Percentiles rank a stretch among this genome's conserved stretches.
Evolutionary conservation across 2,797 vertebrate species (phyloP).

Genomic region (Taeniopygia guttata): DNA sequence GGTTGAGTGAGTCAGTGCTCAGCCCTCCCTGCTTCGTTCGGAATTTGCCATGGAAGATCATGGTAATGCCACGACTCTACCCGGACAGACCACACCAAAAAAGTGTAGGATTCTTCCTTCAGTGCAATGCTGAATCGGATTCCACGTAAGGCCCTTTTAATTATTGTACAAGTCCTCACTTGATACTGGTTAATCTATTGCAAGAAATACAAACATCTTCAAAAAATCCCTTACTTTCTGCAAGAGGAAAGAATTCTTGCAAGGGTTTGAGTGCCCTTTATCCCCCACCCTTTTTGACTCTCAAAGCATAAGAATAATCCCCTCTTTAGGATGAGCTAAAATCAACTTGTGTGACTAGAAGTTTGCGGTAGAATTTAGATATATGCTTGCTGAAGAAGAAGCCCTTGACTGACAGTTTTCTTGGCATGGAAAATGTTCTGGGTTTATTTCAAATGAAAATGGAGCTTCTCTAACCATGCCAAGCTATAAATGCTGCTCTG

Average conservation of each 20-base stretch:
- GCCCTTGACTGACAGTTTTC: not conserved
- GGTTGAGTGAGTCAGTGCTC: conserved; percentile 96
- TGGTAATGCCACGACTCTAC: conserved; percentile 99
- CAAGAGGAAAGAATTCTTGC: not conserved
- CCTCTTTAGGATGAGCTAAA: not conserved
- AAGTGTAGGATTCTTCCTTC: conserved; percentile 98
- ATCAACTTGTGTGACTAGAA: not conserved
- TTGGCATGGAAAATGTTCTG: not conserved
- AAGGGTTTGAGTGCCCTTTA: not conserved
- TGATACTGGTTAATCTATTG: not conserved
- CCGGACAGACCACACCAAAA: conserved; percentile 98
- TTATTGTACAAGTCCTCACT: conserved; percentile 10
- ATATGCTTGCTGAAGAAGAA: not conserved
- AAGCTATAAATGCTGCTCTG: not conserved
- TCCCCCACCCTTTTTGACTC: not conserved
- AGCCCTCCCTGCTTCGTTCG: conserved; percentile 98
- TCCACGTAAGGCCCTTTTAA: conserved; percentile 88
- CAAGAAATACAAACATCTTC: not conserved
- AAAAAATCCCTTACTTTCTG: not conserved
- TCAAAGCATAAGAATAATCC: not conserved
- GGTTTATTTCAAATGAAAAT: not conserved
- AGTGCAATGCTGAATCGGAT: conserved; percentile 98
- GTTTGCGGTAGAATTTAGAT: not conserved
- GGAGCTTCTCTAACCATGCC: not conserved
- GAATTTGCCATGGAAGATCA: conserved; percentile 99